phyloP scores from a whole-genome alignment of 2,888 invertebrate genomes.

The Lobophora halterata region DNA sequence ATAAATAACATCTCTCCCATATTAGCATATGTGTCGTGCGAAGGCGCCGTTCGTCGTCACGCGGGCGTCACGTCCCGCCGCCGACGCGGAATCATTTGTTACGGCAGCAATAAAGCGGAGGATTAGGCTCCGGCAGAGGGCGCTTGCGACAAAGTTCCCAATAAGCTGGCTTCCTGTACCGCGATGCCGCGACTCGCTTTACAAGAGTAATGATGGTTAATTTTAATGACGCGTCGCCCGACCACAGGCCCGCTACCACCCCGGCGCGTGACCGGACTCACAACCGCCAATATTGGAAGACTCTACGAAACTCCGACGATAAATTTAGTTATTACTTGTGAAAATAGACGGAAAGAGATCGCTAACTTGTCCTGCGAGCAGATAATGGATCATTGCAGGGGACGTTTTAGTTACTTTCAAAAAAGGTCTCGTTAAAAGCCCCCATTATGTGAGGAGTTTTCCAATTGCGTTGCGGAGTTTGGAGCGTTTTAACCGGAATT shows the following conservation, averaged over 20 bases:
- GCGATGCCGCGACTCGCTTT: conserved; percentile 58
- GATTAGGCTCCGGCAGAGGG: conserved; percentile 65
- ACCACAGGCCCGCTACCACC: conserved; percentile 48
- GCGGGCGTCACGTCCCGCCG: conserved; percentile 38
- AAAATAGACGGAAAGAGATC: conserved; percentile 80
- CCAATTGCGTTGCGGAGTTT: conserved; percentile 61
- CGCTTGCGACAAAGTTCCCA: conserved; percentile 66
- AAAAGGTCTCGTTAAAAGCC: conserved; percentile 74
- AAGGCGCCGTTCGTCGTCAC: no score
- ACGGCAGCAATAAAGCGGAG: conserved; percentile 67
- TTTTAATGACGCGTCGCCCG: conserved; percentile 76
- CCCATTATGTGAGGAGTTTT: conserved; percentile 74
- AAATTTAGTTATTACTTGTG: conserved; percentile 81
- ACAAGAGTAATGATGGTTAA: conserved; percentile 80
- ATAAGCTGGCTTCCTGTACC: conserved; percentile 69
- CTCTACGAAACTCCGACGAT: conserved; percentile 75
- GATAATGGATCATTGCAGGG: conserved; percentile 79
- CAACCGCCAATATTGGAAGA: conserved; percentile 70
- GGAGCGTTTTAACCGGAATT: conserved; percentile 56
- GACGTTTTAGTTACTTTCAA: conserved; percentile 72
- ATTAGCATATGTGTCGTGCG: conserved; percentile 32
- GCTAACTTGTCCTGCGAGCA: conserved; percentile 78
- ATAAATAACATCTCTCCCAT: conserved; percentile 25
- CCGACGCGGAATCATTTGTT: conserved; percentile 61
- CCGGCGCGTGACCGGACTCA: conserved; percentile 66